Conservation (phyloP, 2,797 vertebrate species). For the Phrynocephalus guinanensis region DNA sequence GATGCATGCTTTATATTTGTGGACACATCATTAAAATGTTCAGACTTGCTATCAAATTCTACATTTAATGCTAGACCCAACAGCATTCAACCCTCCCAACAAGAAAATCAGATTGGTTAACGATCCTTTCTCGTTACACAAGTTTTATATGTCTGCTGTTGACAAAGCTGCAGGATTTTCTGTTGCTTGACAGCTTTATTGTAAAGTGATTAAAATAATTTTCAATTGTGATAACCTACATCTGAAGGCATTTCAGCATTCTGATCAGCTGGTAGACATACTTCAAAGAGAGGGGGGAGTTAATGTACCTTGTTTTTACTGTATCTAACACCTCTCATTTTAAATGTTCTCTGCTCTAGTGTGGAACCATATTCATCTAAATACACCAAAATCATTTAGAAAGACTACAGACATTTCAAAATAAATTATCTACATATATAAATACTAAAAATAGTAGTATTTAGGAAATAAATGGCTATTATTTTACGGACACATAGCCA, state of each 20-base stretch:
- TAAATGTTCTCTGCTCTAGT: conserved; percentile 47
- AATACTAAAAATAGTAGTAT: not conserved
- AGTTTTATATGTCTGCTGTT: conserved; percentile 79
- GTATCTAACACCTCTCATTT: conserved; percentile 8
- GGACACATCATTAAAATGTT: conserved; percentile 88
- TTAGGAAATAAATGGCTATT: not conserved
- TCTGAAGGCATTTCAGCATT: conserved; percentile 29
- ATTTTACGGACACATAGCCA: not conserved
- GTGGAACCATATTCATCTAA: not conserved
- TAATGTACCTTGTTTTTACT: conserved; percentile 30
- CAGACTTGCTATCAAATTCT: conserved; percentile 85
- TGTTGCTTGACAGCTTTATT: conserved; percentile 63
- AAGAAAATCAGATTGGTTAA: conserved; percentile 85
- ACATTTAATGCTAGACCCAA: conserved; percentile 82
- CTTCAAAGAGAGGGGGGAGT: conserved; percentile 6
- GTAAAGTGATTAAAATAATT: conserved; percentile 67
- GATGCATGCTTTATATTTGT: conserved; percentile 86
- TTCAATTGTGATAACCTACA: conserved; percentile 39
- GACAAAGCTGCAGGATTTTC: conserved; percentile 74
- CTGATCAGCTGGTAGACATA: conserved; percentile 44
- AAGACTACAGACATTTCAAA: not conserved
- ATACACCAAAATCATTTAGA: conserved; percentile 3
- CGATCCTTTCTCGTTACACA: conserved; percentile 80
- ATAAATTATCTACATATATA: not conserved
- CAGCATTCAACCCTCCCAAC: conserved; percentile 82